Evolutionary conservation across 2,888 invertebrate genomes (phyloP).

Genomic region (Cryptophagus acutangulus): DNA sequence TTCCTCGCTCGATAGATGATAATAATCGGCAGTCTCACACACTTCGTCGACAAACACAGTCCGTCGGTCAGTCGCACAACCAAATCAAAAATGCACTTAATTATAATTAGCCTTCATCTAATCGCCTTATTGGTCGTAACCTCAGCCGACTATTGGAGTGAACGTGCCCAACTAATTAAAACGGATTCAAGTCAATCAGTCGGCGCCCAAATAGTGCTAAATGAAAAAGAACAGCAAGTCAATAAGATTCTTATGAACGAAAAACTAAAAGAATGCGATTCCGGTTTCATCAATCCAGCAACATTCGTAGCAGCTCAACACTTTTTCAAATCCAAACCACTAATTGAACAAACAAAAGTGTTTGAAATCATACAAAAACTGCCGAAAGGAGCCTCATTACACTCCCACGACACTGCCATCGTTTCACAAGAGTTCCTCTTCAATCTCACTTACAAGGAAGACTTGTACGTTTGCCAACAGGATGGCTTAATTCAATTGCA

Average conservation of each 20-base stretch:
- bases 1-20: too few species aligned
- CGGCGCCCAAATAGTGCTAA: conserved; percentile 40
- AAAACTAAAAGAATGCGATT: conserved; percentile 36
- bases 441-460: conserved; percentile 57
- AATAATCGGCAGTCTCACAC: too few species aligned
- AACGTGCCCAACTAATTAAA: neutral
- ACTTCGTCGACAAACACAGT: too few species aligned
- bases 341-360: conserved; percentile 59
- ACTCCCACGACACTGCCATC: conserved; percentile 63
- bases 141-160: conserved; percentile 4
- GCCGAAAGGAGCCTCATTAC: conserved; percentile 70
- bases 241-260: conserved; percentile 37
- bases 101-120: too few species aligned
- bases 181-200: conserved; percentile 13
- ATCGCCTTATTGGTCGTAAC: too few species aligned
- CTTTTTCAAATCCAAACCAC: conserved; percentile 57
- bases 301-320: conserved; percentile 60
- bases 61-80: too few species aligned
- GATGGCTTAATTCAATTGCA: conserved; percentile 34
- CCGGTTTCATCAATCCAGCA: conserved; percentile 32
- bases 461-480: conserved; percentile 49
- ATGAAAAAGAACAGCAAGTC: conserved; percentile 31
- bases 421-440: conserved; percentile 58
- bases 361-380: conserved; percentile 61
- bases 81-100: too few species aligned